Base-by-base conservation (phyloP, 1,140 invertebrate genomes). In the Cotesia vestalis region DNA sequence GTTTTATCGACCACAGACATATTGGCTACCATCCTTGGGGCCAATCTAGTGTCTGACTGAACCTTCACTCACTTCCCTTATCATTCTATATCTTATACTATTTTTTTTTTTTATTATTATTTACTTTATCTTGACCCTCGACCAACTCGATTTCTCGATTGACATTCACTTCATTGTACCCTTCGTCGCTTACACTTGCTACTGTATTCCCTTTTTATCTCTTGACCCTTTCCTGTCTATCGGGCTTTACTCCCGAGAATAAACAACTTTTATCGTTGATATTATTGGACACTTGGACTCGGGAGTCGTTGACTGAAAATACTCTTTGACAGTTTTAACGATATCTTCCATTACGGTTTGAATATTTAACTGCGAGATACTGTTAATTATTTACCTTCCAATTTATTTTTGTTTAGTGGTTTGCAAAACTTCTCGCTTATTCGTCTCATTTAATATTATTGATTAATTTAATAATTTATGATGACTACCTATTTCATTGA, bases 241-340 rank as follows among this genome's bases (percentile, higher is more conserved):
- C 69, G 62, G 6, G 40, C 8, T 46, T 73, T 75, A 73, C 75
- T 74, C 73, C 51, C 68, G 71, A 80, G 74, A 82, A 83, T 83
- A 83, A 83, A 83, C 79, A 83, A 83, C 78, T 80, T 78, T 78
- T 81, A 79, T 81, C 79, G 78, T 46, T 46, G 6, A 78, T 77
- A 69, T 69, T 40, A 62, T 72, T 73, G 63, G 69, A 36, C 72
- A 36, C 20, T 11, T 52, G 71, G 77, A 72, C 71, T 74, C 69
- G 70, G 51, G 69, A 79, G 72, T 80, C 5, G 5, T 46, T 11
- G 40, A 46, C 40, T 11, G 6, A 46, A 46, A 46, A 46, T 46
- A 46, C 6, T 46, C 8, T 46, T 80, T 78, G 79, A 77, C 79
- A 78, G 78, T 71, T 76, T 79, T 79, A 75, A 53, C 77, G 17